Evolutionary conservation across 1,140 invertebrate genomes (phyloP).

Genomic region (Pogonus chalceus): DNA sequence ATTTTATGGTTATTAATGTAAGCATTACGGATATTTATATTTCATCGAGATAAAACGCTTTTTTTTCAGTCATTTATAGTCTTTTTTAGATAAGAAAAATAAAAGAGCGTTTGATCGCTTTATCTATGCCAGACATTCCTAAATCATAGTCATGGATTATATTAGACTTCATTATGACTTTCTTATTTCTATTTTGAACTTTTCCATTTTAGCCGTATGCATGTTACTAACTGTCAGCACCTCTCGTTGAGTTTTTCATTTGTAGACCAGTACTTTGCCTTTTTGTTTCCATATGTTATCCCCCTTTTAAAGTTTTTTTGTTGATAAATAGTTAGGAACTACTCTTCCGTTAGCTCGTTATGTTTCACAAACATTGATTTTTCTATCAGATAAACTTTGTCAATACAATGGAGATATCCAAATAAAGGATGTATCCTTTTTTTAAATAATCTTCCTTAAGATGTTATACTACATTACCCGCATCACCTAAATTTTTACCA

Average conservation of each 20-base stretch:
- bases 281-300: conserved; percentile 19
- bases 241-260: conserved; percentile 24
- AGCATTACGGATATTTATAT: too few species aligned
- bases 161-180: too few species aligned
- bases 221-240: conserved; percentile 21
- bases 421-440: conserved; percentile 17
- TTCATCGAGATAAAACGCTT: too few species aligned
- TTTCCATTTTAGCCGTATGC: conserved; percentile 20
- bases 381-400: conserved; percentile 18
- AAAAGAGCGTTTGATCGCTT: not conserved
- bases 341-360: conserved; percentile 18
- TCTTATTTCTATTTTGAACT: conserved; percentile 16
- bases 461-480: conserved; percentile 10
- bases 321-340: conserved; percentile 17
- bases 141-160: too few species aligned
- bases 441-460: conserved; percentile 17
- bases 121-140: conserved; percentile 10
- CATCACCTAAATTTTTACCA: not conserved
- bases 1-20: not conserved
- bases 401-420: conserved; percentile 20
- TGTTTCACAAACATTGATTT: conserved; percentile 20
- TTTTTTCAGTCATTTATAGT: not conserved
- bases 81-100: not conserved
- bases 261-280: conserved; percentile 15
- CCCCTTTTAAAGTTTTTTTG: conserved; percentile 17